These are phyloP conservation scores for Hylyphantes graminicola DNA, from an alignment of 1,140 invertebrate species.

Conservation along the genomic window DNA sequence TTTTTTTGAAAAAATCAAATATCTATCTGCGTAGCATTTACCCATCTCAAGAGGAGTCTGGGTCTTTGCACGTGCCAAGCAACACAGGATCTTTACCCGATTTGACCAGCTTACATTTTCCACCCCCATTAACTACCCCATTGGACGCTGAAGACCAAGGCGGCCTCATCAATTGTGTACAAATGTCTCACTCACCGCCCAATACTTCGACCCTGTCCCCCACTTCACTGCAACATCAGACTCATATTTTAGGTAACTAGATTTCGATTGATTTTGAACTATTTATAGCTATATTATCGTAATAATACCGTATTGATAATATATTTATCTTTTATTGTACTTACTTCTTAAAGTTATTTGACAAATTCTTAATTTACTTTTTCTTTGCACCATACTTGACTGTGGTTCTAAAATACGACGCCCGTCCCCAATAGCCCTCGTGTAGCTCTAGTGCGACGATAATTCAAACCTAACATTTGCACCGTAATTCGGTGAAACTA, in stretches of 20 bases:
- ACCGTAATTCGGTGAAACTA: no score
- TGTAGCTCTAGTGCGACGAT: no score
- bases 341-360: no score
- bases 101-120: constrained; percentile 90
- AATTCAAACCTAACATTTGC: no score
- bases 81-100: constrained; percentile 91
- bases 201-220: constrained; percentile 80
- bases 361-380: no score
- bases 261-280: neutral
- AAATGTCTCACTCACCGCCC: constrained; percentile 65
- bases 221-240: constrained; percentile 62
- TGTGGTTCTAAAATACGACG: no score
- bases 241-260: constrained; percentile 50
- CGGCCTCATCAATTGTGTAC: constrained; percentile 34
- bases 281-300: no score
- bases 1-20: no score
- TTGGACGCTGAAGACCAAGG: constrained; percentile 79
- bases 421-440: no score
- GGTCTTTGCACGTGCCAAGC: constrained; percentile 75
- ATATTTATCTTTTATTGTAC: no score
- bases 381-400: no score
- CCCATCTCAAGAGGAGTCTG: constrained; percentile 78
- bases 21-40: constrained; percentile 74
- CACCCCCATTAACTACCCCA: constrained; percentile 78
- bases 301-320: no score